These are phyloP conservation scores for Excalfactoria chinensis DNA, from an alignment of 2,113 vertebrate genomes.

Conservation along the genomic window DNA sequence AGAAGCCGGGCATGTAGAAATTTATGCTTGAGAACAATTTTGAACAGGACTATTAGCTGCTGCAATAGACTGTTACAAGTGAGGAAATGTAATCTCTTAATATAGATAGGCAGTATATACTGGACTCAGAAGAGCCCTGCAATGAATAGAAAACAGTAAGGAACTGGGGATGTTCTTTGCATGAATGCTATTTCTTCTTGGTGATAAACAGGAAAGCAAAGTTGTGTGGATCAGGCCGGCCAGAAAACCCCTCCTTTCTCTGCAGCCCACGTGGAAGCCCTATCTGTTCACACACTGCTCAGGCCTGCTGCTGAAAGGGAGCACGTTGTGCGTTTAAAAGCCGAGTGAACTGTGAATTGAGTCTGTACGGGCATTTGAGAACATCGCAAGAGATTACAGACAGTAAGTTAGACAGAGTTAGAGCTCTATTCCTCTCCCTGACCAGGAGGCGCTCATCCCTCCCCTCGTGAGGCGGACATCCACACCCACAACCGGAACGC, in stretches of 20 bases:
- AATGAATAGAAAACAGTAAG: not conserved
- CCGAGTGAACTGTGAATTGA: no score
- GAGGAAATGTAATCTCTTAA: not conserved
- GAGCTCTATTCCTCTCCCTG: no score
- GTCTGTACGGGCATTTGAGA: no score
- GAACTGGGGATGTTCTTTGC: not conserved
- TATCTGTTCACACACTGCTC: no score
- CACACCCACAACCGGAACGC: no score
- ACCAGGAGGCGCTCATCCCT: not conserved
- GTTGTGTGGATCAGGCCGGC: not conserved
- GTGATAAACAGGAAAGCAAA: not conserved
- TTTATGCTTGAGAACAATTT: not conserved
- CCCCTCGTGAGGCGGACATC: no score
- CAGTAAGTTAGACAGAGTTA: no score
- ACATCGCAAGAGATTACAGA: no score
- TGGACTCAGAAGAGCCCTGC: not conserved
- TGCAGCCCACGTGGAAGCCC: no score
- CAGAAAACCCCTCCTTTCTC: not conserved
- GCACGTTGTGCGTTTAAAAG: no score
- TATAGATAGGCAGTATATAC: not conserved
- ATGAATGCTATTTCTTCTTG: not conserved
- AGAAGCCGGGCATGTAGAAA: not conserved
- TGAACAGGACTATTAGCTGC: not conserved
- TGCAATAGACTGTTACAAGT: not conserved
- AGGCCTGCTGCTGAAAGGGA: no score